Evolutionary conservation across 64 coral and sea anemone genomes (phyloP), one percentile per base, ranked within the genome.

Genomic region (Stylophora pistillata): DNA sequence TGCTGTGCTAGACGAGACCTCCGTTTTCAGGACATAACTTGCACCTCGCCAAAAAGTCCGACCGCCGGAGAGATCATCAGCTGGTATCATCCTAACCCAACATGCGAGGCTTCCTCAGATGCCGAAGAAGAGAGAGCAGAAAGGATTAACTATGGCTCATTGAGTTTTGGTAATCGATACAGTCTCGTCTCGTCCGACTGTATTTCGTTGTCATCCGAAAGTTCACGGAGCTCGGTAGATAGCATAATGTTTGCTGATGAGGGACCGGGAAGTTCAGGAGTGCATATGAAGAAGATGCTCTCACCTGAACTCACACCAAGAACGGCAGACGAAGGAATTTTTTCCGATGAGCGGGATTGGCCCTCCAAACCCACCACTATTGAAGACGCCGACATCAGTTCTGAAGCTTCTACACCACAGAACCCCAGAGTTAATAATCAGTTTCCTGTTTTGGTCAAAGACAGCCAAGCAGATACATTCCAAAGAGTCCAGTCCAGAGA

Each of bases 91-190:
- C 91, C 58, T 55, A 86, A 88, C 53, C 58, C 58, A 14, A 32
- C 80, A 56, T 75, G 86, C 82, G 87, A 93, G 32, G 87, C 53
- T 52, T 64, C 91, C 56, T 20, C 79, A 32, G 89, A 92, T 9
- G 94, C 78, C 5, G 65, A 74, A 26, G 80, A 74, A n/a, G 87
- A 96, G 15, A 83, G 77, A 10, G 30, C 85, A 9, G 81, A 75
- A 63, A 85, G 85, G 70, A 96, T 96, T 34, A 96, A 96, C 59
- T 96, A 90, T 59, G 94, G 94, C 3, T 74, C 87, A 76, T 56
- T 96, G 58, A 96, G 94, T 69, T 96, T 96, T 58, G 91, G 94
- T 75, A 89, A 96, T 86, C 91, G 94, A 81, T 96, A 96, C 76
- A 96, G 94, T 71, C 72, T 96, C 66, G 94, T 96, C 61, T 96